Percentiles rank a stretch among this genome's conserved stretches.
Evolutionary conservation across 2,888 invertebrate species (phyloP).

Genomic region (Monopis laevigella): DNA sequence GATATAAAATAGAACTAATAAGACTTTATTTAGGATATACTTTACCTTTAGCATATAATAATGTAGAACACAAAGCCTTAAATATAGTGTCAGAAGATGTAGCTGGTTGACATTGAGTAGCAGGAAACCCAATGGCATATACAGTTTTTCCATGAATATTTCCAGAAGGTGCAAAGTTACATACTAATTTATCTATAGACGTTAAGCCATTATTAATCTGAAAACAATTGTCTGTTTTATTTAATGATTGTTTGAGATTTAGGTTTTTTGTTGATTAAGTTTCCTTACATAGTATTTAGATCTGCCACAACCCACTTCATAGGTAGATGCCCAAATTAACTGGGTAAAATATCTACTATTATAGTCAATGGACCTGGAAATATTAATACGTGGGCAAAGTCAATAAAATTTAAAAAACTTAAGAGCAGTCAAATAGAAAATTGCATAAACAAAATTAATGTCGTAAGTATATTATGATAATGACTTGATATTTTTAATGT

Average conservation of each 20-base stretch:
- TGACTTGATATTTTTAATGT: too few relatives aligned
- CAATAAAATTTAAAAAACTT: too few relatives aligned
- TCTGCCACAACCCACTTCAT: slow-evolving; percentile 47
- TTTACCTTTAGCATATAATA: too few relatives aligned
- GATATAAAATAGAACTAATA: too few relatives aligned
- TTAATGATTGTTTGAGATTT: too few relatives aligned
- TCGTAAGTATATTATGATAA: too few relatives aligned
- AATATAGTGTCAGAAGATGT: slow-evolving; percentile 28
- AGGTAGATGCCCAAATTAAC: slow-evolving; percentile 51
- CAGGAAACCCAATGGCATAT: slow-evolving; percentile 42
- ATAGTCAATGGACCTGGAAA: slow-evolving; percentile 32
- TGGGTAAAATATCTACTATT: slow-evolving; percentile 44
- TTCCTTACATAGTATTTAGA: slow-evolving; percentile 44
- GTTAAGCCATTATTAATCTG: slow-evolving; percentile 27
- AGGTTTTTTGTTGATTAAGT: not conserved
- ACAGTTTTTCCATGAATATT: slow-evolving; percentile 41
- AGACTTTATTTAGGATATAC: too few relatives aligned
- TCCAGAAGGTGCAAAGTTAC: slow-evolving; percentile 50
- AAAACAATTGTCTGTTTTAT: too few relatives aligned
- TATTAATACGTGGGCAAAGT: too few relatives aligned
- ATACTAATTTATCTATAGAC: slow-evolving; percentile 40
- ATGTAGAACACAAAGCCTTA: slow-evolving; percentile 15
- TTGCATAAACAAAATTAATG: too few relatives aligned
- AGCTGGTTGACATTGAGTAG: slow-evolving; percentile 37
- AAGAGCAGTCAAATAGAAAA: too few relatives aligned